Base-by-base conservation (phyloP, 2,888 invertebrate genomes). In the Exocentrus adspersus region DNA sequence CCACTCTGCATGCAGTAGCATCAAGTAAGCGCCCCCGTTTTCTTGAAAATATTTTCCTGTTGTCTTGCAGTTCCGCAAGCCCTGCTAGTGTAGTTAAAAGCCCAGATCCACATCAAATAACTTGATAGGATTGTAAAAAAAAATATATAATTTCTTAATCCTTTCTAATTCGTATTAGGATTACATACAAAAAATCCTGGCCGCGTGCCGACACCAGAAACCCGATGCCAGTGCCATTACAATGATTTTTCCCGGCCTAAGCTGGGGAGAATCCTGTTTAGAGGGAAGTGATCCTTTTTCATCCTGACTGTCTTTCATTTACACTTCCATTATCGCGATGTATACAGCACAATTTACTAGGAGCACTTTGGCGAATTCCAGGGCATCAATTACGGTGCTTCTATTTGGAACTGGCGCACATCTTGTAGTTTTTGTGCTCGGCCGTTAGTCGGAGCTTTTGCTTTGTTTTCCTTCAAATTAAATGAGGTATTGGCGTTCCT, bases 281-380 rank as follows among this genome's bases (percentile, higher is more conserved):
- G 14, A 12, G 37, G 37, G 37, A 37, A 37, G 37, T 37, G 14
- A 37, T 37, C 12, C n/a, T 37, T 32, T 37, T 37, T 14, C 37
- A n/a, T n/a, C n/a, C 12, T 37, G 37, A 37, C n/a, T 37, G 37
- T 37, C 12, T 37, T 37, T 37, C 37, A 12, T 37, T 37, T 37
- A 37, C 37, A 12, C 37, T 37, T 37, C 37, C 37, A 37, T 37
- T 37, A 37, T 37, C 10, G 12, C n/a, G 37, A 37, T 37, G 37
- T 37, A 37, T 37, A 37, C n/a, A 37, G 37, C 37, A 37, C 37
- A 37, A 37, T 37, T 37, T 37, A n/a, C 37, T 37, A 37, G 12
- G 14, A 37, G 37, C 37, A 37, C n/a, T 37, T 37, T 37, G 37
- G 37, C 12, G 14, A 37, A 37, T 37, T 37, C 14, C 37, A 37